A percentile compares a stretch with the other conserved stretches of the same genome.
phyloP scores from a whole-genome alignment of 1,140 invertebrate genomes.

The Trachymyrmex cornetzi region DNA sequence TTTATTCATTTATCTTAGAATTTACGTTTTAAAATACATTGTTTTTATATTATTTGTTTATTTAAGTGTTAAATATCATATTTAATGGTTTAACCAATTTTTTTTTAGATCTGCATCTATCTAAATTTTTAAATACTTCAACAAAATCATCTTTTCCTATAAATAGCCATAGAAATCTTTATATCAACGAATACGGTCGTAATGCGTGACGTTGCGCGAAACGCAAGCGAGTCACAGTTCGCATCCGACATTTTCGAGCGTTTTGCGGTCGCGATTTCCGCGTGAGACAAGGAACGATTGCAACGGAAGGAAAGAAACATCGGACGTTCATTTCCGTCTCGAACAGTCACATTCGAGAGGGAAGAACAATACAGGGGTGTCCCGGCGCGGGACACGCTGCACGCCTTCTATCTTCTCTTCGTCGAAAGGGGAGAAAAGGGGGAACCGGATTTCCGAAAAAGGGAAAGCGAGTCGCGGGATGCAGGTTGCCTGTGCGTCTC shows the following conservation, averaged over 20 bases:
- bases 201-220: neutral
- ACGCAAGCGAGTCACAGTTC: neutral
- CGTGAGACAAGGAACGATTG: neutral
- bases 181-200: neutral
- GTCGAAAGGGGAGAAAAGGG: slow-evolving; percentile 51
- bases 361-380: slow-evolving; percentile 1
- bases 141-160: neutral
- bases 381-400: slow-evolving; percentile 9
- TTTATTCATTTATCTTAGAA: too few relatives aligned
- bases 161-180: neutral
- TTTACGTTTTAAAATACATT: too few relatives aligned
- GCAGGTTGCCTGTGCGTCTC: slow-evolving; percentile 76
- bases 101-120: too few relatives aligned
- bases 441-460: slow-evolving; percentile 84
- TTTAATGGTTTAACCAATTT: too few relatives aligned
- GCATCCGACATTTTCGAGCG: neutral
- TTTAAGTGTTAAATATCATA: too few relatives aligned
- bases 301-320: neutral
- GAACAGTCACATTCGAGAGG: neutral
- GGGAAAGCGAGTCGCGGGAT: slow-evolving; percentile 78
- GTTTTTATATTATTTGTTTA: too few relatives aligned
- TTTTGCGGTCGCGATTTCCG: slow-evolving; percentile 1
- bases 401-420: slow-evolving; percentile 35
- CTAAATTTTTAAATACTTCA: too few relatives aligned
- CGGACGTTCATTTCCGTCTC: slow-evolving; percentile 20